Evolutionary conservation across 2,797 vertebrate genomes (phyloP).

Genomic region (Arctocebus calabarensis): DNA sequence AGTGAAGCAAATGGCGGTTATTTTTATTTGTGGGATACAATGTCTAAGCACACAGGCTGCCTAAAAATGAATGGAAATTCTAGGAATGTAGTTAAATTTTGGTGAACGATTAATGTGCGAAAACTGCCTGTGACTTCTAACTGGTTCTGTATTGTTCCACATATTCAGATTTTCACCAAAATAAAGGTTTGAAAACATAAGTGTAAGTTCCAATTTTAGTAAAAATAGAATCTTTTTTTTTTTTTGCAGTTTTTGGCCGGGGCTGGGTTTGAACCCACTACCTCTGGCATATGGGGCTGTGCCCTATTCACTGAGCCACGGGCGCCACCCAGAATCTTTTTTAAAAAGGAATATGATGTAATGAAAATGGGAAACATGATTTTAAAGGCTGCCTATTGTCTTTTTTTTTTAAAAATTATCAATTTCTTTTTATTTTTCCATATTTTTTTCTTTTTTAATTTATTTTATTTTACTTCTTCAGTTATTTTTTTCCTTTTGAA

Average conservation of each 20-base stretch:
- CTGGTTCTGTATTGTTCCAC: background rate
- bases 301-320: too few species aligned
- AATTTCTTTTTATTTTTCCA: too few species aligned
- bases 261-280: too few species aligned
- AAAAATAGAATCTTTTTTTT: background rate
- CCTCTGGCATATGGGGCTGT: too few species aligned
- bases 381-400: background rate
- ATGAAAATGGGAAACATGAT: background rate
- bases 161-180: background rate
- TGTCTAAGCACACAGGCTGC: background rate
- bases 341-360: too few species aligned
- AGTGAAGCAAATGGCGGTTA: background rate
- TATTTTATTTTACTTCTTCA: too few species aligned
- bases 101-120: background rate
- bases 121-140: background rate
- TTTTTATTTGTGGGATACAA: background rate
- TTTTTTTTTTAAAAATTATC: too few species aligned
- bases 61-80: background rate
- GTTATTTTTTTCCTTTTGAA: too few species aligned
- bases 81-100: background rate
- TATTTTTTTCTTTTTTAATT: too few species aligned
- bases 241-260: too few species aligned
- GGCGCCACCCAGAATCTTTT: too few species aligned
- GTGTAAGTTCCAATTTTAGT: background rate
- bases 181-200: background rate